Base-by-base conservation (phyloP, 2,113 vertebrate genomes). In the Orientallactaga bullata region DNA sequence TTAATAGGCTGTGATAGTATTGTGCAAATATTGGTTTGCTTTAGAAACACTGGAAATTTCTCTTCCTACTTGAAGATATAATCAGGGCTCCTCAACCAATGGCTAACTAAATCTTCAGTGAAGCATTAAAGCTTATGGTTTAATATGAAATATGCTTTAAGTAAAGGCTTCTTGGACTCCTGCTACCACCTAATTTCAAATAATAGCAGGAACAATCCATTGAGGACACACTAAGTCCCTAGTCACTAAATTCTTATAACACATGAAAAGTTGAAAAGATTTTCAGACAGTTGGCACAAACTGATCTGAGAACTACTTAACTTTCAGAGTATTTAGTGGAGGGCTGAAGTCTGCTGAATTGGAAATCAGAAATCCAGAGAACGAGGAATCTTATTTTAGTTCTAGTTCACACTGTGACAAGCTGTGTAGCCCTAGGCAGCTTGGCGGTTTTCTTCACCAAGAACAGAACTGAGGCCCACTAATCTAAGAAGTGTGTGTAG, bases 201-300 rank as follows among this genome's bases (percentile, higher is more conserved):
- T 6, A 93, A 55, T 68, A 83, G 24, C 61, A 60, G 77, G 47
- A 71, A 79, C 18, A 42, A 91, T 30, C 51, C 81, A 69, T 85
- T 35, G 20, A 94, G 78, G 81, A 90, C 35, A 76, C n/a, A 79
- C 47, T 65, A 32, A 26, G n/a, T 47, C 30, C 4, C 35, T 76
- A 66, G 47, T 60, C 88, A 82, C n/a, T 78, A 47, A 82, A 79
- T n/a, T 89, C 76, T 32, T 78, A n/a, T 1, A 94, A 63, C 9
- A 83, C n/a, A 80, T 82, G 51, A 94, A 81, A 35, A 87, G 28
- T 32, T 92, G 93, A 94, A 55, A 90, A 61, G 35, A 26, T 93
- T 89, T 93, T 94, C 94, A 94, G 91, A 72, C 63, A 85, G 51
- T 92, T 96, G 78, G 81, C 78, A 95, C 76, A 96, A 76, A 66